Evolutionary conservation across 2,888 invertebrate species (phyloP).

Genomic region (Oscheius sp.): DNA sequence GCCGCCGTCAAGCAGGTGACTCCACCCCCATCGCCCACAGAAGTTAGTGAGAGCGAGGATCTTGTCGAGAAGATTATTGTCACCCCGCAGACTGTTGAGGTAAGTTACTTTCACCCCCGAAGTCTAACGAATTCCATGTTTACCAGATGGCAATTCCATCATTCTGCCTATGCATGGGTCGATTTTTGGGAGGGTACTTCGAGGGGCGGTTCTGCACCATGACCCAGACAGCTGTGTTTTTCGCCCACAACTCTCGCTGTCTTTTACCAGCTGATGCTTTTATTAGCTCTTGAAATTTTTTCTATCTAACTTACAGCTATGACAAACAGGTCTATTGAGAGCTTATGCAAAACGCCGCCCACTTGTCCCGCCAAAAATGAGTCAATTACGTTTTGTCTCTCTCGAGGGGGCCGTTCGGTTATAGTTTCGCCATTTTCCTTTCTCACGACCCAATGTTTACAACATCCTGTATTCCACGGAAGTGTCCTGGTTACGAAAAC

Average conservation of each 20-base stretch:
- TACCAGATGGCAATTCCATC: conserved; percentile 19
- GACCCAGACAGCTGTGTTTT: conserved; percentile 9
- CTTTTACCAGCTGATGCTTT: background rate
- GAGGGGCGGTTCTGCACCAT: background rate
- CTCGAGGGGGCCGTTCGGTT: too few relatives aligned
- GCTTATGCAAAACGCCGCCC: conserved; percentile 2
- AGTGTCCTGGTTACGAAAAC: too few relatives aligned
- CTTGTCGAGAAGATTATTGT: conserved; percentile 12
- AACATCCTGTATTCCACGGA: too few relatives aligned
- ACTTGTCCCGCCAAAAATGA: conserved; percentile 7
- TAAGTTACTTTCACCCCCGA: too few relatives aligned
- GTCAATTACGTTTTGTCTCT: background rate
- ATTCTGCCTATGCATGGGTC: conserved; percentile 9
- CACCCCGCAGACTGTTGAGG: conserved; percentile 15
- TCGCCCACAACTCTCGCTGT: background rate
- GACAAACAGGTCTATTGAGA: background rate
- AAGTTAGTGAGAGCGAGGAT: conserved; percentile 16
- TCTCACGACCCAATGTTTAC: too few relatives aligned
- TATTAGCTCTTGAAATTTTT: background rate
- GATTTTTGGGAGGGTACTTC: background rate
- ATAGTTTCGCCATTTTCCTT: too few relatives aligned
- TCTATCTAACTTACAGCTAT: background rate
- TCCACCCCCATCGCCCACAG: conserved; percentile 24
- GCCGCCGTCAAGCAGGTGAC: conserved; percentile 24
- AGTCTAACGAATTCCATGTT: conserved; percentile 24